Evolutionary conservation across 2,888 invertebrate species (phyloP).

Genomic region (Drosophila stalkeri): DNA sequence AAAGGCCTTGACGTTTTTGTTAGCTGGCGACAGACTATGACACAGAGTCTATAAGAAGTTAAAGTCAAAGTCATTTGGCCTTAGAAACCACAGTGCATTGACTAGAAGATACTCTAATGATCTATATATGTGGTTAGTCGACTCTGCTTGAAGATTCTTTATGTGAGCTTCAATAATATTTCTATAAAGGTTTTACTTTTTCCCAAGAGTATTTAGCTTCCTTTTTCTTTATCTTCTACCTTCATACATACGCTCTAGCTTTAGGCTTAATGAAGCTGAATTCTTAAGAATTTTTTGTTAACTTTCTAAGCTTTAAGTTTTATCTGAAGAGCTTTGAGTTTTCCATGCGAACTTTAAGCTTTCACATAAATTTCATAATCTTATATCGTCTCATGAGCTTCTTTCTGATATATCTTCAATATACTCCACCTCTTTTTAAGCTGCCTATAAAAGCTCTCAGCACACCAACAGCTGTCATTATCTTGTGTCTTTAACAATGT

Average conservation of each 20-base stretch:
- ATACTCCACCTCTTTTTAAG: neutral
- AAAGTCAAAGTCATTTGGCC: neutral
- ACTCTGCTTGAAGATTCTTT: neutral
- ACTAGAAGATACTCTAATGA: neutral
- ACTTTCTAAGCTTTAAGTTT: neutral
- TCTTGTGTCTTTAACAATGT: constrained; percentile 2
- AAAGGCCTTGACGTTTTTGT: constrained; percentile 14
- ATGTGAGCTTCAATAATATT: neutral
- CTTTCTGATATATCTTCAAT: neutral
- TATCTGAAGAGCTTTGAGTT: neutral
- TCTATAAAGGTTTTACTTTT: neutral
- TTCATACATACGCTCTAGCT: no score
- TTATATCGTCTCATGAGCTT: neutral
- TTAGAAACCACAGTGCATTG: neutral
- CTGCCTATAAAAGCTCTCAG: neutral
- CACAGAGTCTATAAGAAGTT: neutral
- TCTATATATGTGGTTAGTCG: neutral
- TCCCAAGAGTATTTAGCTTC: no score
- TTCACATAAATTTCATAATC: neutral
- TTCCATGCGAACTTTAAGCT: neutral
- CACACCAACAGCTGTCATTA: neutral
- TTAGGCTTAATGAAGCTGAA: neutral
- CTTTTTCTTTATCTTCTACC: no score
- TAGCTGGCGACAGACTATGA: neutral
- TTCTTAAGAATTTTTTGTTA: neutral